Evolutionary conservation across 2,888 invertebrate species (phyloP), one percentile per base, ranked within the genome.

Genomic region (Scaptodrosophila latifasciaeformis): DNA sequence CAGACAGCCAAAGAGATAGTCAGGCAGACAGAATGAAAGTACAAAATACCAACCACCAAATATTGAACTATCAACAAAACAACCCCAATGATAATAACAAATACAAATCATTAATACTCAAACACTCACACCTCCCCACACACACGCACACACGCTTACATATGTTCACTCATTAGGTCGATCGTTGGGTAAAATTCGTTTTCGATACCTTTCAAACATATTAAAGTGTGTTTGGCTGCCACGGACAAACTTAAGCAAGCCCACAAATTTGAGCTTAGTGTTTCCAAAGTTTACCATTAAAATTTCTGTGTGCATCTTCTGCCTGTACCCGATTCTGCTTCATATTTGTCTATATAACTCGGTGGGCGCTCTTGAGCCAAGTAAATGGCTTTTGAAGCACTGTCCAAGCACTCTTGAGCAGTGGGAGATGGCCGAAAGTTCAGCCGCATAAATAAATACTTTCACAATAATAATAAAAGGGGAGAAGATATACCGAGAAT

Each of bases 381-480:
- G 24, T 24, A 31, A 31, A 31, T 7, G 31, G n/a, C 31, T 31
- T 12, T 31, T 31, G 7, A 31, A 31, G 31, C 31, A 31, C 31
- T 12, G 12, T n/a, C 31, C 9, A 31, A 31, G 31, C 12, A 31
- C 31, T 31, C 31, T 31, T 3, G 27, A 31, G 24, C 24, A 34
- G 34, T n/a, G 13, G 34, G n/a, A 4, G 39, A 24, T 59, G 63
- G 58, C 66, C 66, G 59, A 64, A 62, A 64, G 62, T 59, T 64
- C 55, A 59, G 48, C 15, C 62, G 49, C 59, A 66, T 66, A 65
- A 65, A 66, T 66, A 66, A 66, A 66, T 65, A 65, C 62, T 59
- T 52, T 9, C 31, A 24, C 24, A 24, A 24, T 24, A 24, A 24
- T 59, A 54, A 56, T 55, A 63, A 56, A 62, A 46, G 9, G 4